A percentile compares a stretch with the other conserved stretches of the same genome.
Evolutionary conservation across 2,113 vertebrate species (phyloP).

Genomic region (Romanogobio albipinnatus): DNA sequence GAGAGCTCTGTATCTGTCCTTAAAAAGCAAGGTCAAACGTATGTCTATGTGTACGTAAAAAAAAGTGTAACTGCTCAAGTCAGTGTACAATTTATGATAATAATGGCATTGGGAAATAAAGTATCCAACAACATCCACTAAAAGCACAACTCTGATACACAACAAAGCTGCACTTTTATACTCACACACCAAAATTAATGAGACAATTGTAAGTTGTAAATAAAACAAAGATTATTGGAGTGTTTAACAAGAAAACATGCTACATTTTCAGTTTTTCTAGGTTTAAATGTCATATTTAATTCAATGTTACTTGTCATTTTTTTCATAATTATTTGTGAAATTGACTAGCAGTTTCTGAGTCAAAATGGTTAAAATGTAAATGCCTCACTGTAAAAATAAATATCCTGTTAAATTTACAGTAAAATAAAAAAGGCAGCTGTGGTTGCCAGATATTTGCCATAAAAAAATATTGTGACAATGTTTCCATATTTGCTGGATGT

Average conservation of each 20-base stretch:
- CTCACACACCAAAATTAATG: background rate
- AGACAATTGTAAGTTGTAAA: no score
- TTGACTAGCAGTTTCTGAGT: background rate
- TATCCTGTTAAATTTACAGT: no score
- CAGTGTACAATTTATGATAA: background rate
- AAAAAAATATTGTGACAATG: no score
- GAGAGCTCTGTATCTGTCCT: slow-evolving; percentile 59
- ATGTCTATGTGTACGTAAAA: background rate
- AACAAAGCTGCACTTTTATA: background rate
- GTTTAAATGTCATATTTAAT: no score
- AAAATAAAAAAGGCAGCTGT: no score
- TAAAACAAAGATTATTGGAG: background rate
- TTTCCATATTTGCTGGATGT: no score
- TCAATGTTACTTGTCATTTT: background rate
- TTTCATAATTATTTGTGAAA: background rate
- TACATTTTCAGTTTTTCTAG: background rate
- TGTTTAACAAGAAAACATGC: background rate
- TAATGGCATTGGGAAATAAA: background rate
- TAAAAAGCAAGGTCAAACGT: slow-evolving; percentile 53
- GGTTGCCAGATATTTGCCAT: no score
- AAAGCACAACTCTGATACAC: background rate
- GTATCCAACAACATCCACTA: background rate
- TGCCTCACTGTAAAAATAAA: background rate
- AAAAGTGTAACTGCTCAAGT: background rate
- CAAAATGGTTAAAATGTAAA: background rate